Evolutionary conservation across 2,888 invertebrate genomes (phyloP), one percentile per base, ranked within the genome.

Genomic region (Panopea generosa): DNA sequence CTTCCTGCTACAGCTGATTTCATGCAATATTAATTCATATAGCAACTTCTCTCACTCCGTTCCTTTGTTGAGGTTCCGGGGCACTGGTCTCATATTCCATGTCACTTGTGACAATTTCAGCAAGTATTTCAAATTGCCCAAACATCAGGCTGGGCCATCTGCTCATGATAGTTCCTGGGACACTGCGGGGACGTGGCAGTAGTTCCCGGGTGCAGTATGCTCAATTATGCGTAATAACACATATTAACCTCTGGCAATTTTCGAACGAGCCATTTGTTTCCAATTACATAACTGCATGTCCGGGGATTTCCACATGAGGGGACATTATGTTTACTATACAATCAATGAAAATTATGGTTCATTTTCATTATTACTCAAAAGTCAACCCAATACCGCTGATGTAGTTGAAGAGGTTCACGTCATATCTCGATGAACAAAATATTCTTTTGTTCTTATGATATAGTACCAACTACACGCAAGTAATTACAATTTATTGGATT

Each of bases 181-280:
- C 11, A 11, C 33, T 33, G 11, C 33, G 6, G 33, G 6, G 11
- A n/a, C n/a, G n/a, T n/a, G n/a, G n/a, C n/a, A n/a, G n/a, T n/a
- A n/a, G n/a, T 4, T 33, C 11, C 6, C 11, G 33, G 33, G 18
- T 50, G 22, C 50, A 50, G 50, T 20, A 50, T 50, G 50, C 24
- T n/a, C 22, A 50, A 20, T 20, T 18, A 50, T 50, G 50, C 50
- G 20, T 50, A 24, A 50, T 50, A 50, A 50, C 50, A n/a, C 24
- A 9, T 24, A 20, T n/a, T 20, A 50, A 45, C 45, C 16, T 45
- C 16, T 45, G 45, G n/a, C 16, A 18, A 20, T 50, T 14, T 33
- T 43, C 56, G 65, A 59, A 52, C 33, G 59, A 65, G 49, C 57
- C 63, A 71, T 71, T 71, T 65, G 71, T 71, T 63, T 65, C 65